Evolutionary conservation across 2,888 invertebrate genomes (phyloP).

Genomic region (Serripes groenlandicus): DNA sequence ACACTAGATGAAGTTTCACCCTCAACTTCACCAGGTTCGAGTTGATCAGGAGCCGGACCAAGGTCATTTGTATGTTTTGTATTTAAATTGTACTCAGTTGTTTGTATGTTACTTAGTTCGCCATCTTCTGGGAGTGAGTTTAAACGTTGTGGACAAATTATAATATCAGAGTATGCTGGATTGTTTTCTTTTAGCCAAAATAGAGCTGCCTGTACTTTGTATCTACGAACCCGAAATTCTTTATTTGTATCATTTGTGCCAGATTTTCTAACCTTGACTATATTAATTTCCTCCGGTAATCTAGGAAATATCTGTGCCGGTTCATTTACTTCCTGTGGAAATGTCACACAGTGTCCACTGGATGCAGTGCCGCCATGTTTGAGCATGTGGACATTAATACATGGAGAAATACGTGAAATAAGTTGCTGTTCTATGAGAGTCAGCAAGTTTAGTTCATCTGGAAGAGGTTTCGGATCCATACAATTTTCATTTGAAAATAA

Average conservation of each 20-base stretch:
- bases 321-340: slow-evolving; percentile 37
- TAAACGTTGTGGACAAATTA: slow-evolving; percentile 43
- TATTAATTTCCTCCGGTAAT: slow-evolving; percentile 51
- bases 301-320: slow-evolving; percentile 44
- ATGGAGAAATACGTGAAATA: slow-evolving; percentile 44
- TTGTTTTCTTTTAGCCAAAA: slow-evolving; percentile 61
- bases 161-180: slow-evolving; percentile 49
- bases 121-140: slow-evolving; percentile 44
- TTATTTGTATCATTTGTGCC: slow-evolving; percentile 57
- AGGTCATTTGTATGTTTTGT: slow-evolving; percentile 27
- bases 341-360: slow-evolving; percentile 52
- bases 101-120: slow-evolving; percentile 22
- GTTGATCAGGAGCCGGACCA: slow-evolving; percentile 48
- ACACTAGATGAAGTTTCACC: slow-evolving; percentile 41
- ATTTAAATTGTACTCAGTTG: slow-evolving; percentile 22
- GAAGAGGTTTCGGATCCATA: slow-evolving; percentile 45
- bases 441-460: slow-evolving; percentile 19
- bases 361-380: slow-evolving; percentile 53
- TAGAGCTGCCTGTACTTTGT: slow-evolving; percentile 49
- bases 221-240: slow-evolving; percentile 55
- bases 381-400: slow-evolving; percentile 48
- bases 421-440: slow-evolving; percentile 54
- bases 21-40: slow-evolving; percentile 34
- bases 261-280: slow-evolving; percentile 46
- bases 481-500: slow-evolving; percentile 61